These are phyloP conservation scores for Tursiops truncatus DNA, from an alignment of 2,113 vertebrate genomes.

Conservation along the genomic window DNA sequence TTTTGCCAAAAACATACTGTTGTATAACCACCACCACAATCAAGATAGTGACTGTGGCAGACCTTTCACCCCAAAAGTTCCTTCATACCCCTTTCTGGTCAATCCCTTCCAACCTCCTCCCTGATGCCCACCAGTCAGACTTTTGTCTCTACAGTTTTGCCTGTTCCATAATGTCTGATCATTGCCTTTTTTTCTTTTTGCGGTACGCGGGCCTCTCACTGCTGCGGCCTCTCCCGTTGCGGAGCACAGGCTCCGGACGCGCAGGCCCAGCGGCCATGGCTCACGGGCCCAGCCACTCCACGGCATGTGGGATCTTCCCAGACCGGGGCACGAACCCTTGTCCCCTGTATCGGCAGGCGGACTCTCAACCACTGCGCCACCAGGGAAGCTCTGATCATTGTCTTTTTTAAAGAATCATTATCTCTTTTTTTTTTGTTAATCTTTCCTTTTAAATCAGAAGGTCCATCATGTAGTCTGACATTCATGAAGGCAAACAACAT, in stretches of 20 bases:
- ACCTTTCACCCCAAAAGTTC: background rate
- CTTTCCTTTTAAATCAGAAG: constrained; percentile 17
- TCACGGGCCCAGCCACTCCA: too few relatives aligned
- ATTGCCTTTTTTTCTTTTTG: background rate
- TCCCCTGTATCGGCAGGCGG: too few relatives aligned
- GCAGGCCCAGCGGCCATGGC: too few relatives aligned
- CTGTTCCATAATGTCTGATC: background rate
- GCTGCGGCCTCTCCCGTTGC: too few relatives aligned
- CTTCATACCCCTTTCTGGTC: rapidly evolving
- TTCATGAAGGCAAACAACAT: background rate
- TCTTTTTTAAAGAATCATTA: background rate
- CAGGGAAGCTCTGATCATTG: too few relatives aligned
- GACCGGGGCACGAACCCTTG: too few relatives aligned
- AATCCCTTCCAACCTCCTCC: too few relatives aligned
- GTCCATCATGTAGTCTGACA: background rate
- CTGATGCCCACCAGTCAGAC: background rate
- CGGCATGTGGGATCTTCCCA: too few relatives aligned
- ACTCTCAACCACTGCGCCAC: too few relatives aligned
- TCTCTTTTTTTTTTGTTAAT: background rate
- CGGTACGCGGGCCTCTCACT: too few relatives aligned
- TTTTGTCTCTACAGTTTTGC: background rate
- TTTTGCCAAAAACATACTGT: background rate
- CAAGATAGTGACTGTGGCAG: background rate
- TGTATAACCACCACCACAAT: background rate
- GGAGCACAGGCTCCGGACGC: too few relatives aligned